phyloP scores from a whole-genome alignment of 2,113 vertebrate species.

The Oryzias javanicus region DNA sequence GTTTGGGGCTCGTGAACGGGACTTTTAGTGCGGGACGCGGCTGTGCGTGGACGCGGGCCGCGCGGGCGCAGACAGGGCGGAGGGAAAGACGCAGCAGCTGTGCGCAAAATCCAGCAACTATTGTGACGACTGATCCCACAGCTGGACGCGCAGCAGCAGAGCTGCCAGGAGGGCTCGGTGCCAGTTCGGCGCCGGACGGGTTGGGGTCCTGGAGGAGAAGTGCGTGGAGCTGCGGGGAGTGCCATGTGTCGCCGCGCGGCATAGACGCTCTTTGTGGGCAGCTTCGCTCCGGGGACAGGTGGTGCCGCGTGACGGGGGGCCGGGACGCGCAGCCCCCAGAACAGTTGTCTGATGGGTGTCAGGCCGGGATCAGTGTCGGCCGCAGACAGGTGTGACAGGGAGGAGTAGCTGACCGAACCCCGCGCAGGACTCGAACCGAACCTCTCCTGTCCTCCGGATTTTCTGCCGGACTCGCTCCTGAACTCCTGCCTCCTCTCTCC shows the following conservation, averaged over 20 bases:
- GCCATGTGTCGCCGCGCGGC: constrained; percentile 75
- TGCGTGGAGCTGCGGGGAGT: constrained; percentile 60
- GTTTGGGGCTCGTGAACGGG: constrained; percentile 50
- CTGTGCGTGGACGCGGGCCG: constrained; percentile 32
- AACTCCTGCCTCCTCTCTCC: constrained; percentile 20
- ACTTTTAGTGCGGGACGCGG: constrained; percentile 37
- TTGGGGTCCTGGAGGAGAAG: constrained; percentile 50
- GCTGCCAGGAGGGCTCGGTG: constrained; percentile 1
- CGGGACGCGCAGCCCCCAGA: constrained; percentile 61
- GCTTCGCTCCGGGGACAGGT: constrained; percentile 76
- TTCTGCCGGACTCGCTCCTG: constrained; percentile 39
- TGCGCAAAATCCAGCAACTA: constrained; percentile 64
- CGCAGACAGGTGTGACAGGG: constrained; percentile 80
- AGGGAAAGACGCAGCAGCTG: constrained; percentile 62
- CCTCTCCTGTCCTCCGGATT: constrained; percentile 58
- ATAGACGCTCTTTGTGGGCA: constrained; percentile 76
- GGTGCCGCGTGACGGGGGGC: constrained; percentile 55
- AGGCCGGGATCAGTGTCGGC: constrained; percentile 66
- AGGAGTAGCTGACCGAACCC: constrained; percentile 72
- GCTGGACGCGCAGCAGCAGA: constrained; percentile 57
- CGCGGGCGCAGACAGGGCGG: constrained; percentile 9
- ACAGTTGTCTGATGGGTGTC: constrained; percentile 80
- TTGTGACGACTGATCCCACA: constrained; percentile 61
- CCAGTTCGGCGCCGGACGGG: constrained; percentile 43
- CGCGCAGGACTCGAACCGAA: constrained; percentile 36